A percentile compares a stretch with the other conserved stretches of the same genome.
phyloP scores from a whole-genome alignment of 2,888 invertebrate genomes.

The Pycnomerus fuliginosus region DNA sequence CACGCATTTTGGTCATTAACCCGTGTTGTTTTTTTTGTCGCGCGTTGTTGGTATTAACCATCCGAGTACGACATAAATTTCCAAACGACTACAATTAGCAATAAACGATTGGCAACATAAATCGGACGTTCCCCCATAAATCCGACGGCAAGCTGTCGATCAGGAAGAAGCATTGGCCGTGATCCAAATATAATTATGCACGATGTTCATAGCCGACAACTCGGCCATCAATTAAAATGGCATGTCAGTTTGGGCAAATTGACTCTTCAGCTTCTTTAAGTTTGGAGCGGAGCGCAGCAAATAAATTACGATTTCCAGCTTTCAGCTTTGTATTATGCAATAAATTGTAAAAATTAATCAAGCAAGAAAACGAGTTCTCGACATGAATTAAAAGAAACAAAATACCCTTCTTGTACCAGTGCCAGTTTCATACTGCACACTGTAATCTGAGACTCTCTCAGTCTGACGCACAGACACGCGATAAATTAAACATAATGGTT shows the following conservation, averaged over 20 bases:
- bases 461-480: conserved; percentile 41
- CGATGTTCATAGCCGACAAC: conserved; percentile 19
- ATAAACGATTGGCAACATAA: conserved; percentile 36
- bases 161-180: conserved; percentile 26
- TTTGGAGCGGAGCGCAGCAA: too few species aligned
- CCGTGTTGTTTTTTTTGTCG: conserved; percentile 20
- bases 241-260: conserved; percentile 11
- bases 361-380: conserved; percentile 33
- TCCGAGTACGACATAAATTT: conserved; percentile 36
- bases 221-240: conserved; percentile 15
- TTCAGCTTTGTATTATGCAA: conserved; percentile 39
- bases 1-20: conserved; percentile 25
- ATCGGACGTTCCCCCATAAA: conserved; percentile 36
- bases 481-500: conserved; percentile 45
- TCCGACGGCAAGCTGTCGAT: conserved; percentile 41
- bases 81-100: conserved; percentile 42
- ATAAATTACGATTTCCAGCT: not conserved
- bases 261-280: too few species aligned
- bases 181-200: conserved; percentile 23
- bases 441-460: conserved; percentile 25
- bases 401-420: conserved; percentile 41
- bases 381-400: conserved; percentile 41
- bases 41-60: conserved; percentile 37
- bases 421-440: conserved; percentile 30
- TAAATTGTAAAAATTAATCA: conserved; percentile 47